These are phyloP conservation scores for Sebastes elongatus DNA, from an alignment of 2,797 vertebrate genomes.

Conservation along the genomic window DNA sequence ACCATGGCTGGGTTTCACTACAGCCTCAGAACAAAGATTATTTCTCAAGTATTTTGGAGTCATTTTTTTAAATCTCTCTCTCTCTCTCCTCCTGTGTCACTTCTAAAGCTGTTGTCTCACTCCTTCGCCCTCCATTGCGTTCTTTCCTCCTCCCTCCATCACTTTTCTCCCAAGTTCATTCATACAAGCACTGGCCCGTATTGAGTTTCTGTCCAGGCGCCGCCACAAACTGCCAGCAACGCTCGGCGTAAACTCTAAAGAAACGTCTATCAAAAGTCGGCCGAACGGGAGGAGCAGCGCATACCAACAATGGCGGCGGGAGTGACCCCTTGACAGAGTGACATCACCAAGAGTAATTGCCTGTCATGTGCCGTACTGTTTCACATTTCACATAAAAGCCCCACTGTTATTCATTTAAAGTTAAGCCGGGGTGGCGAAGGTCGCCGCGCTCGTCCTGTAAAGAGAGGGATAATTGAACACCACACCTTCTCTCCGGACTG, in stretches of 20 bases:
- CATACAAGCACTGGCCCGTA: slow-evolving; percentile 50
- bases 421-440: slow-evolving; percentile 66
- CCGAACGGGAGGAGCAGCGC: slow-evolving; percentile 43
- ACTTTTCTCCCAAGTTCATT: slow-evolving; percentile 57
- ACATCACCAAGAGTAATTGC: slow-evolving; percentile 79
- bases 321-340: slow-evolving; percentile 72
- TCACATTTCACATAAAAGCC: slow-evolving; percentile 73
- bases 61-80: neutral
- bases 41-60: slow-evolving; percentile 15
- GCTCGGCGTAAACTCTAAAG: slow-evolving; percentile 65
- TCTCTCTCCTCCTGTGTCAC: slow-evolving; percentile 14
- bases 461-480: slow-evolving; percentile 68
- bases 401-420: slow-evolving; percentile 65
- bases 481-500: slow-evolving; percentile 52
- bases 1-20: slow-evolving; percentile 19
- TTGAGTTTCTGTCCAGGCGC: slow-evolving; percentile 77
- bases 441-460: slow-evolving; percentile 60
- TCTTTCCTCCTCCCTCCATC: slow-evolving; percentile 21
- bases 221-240: slow-evolving; percentile 57
- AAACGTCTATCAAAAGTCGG: slow-evolving; percentile 73
- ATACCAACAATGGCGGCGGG: slow-evolving; percentile 73
- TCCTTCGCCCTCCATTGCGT: slow-evolving; percentile 14
- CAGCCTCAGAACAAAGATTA: slow-evolving; percentile 12
- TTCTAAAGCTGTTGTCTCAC: slow-evolving; percentile 44
- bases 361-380: slow-evolving; percentile 75